A percentile compares a stretch with the other conserved stretches of the same genome.
Evolutionary conservation across 2,888 invertebrate genomes (phyloP).

Genomic region (Ferdinandea cuprea): DNA sequence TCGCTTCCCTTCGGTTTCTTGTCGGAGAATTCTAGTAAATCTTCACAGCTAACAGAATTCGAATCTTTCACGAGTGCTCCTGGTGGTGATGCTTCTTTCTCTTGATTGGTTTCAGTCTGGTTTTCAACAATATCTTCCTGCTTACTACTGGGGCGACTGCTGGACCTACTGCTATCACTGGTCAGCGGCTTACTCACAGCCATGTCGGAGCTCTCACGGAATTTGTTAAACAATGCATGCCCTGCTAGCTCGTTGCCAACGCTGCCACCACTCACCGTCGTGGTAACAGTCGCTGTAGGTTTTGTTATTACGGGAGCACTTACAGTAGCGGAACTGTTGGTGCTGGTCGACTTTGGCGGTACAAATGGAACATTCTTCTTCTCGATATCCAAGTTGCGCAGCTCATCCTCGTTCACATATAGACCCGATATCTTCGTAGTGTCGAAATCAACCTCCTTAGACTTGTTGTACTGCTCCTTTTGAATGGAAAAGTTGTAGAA

Average conservation of each 20-base stretch:
- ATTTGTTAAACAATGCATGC: conserved; percentile 82
- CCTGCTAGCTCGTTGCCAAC: conserved; percentile 80
- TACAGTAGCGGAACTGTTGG: not conserved
- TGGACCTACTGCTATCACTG: conserved; percentile 44
- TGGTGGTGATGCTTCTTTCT: conserved; percentile 69
- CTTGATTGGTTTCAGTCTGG: conserved; percentile 25
- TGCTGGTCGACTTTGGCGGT: conserved; percentile 43
- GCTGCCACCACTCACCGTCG: conserved; percentile 25
- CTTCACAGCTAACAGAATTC: conserved; percentile 95
- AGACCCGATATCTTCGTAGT: conserved; percentile 79
- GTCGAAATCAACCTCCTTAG: conserved; percentile 79
- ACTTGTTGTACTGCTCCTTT: conserved; percentile 82
- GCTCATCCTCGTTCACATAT: conserved; percentile 81
- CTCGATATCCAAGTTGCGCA: conserved; percentile 80
- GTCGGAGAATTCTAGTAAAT: conserved; percentile 93
- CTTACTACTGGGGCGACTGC: conserved; percentile 46
- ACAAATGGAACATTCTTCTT: conserved; percentile 76
- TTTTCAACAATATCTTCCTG: conserved; percentile 38
- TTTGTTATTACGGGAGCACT: conserved; percentile 13
- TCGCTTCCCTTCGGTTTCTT: conserved; percentile 92
- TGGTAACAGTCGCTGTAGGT: conserved; percentile 20
- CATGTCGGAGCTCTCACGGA: conserved; percentile 81
- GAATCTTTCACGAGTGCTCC: conserved; percentile 82
- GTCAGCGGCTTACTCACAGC: conserved; percentile 77
- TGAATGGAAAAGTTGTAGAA: conserved; percentile 82